phyloP scores from a whole-genome alignment of 2,888 invertebrate species.

The Melanostoma scalare region DNA sequence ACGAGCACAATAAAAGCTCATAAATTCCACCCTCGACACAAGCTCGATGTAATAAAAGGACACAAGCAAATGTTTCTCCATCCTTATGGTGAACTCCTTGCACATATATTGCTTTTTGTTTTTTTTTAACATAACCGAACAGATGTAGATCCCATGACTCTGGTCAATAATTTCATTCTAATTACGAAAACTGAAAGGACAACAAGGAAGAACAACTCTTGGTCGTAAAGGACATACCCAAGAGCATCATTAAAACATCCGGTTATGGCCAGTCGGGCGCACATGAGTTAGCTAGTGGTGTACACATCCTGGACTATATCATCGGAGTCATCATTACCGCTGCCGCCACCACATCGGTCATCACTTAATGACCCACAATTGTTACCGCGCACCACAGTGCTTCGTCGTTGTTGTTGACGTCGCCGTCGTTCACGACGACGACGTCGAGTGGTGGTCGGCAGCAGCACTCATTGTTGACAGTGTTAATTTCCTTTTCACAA shows the following conservation, averaged over 20 bases:
- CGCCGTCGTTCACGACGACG: constrained; percentile 7
- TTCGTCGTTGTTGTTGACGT: not conserved
- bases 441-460: not conserved
- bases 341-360: constrained; percentile 41
- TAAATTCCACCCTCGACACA: constrained; percentile 57
- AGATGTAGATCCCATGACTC: constrained; percentile 58
- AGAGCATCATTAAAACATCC: constrained; percentile 70
- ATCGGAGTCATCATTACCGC: constrained; percentile 44
- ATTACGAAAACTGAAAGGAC: constrained; percentile 59
- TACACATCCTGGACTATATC: constrained; percentile 58
- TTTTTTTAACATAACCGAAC: constrained; percentile 40
- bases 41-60: constrained; percentile 60
- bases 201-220: constrained; percentile 30
- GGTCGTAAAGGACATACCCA: constrained; percentile 64
- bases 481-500: constrained; percentile 67
- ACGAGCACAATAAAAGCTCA: constrained; percentile 57
- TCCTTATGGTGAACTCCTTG: constrained; percentile 28
- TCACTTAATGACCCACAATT: constrained; percentile 69
- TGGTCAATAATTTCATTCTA: constrained; percentile 70
- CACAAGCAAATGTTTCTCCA: constrained; percentile 32
- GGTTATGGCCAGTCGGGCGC: constrained; percentile 61
- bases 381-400: constrained; percentile 2
- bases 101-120: constrained; percentile 2
- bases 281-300: constrained; percentile 45
- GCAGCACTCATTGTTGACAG: constrained; percentile 31